Conservation (phyloP, 2,113 vertebrate species). For the Coptodon rendalli region DNA sequence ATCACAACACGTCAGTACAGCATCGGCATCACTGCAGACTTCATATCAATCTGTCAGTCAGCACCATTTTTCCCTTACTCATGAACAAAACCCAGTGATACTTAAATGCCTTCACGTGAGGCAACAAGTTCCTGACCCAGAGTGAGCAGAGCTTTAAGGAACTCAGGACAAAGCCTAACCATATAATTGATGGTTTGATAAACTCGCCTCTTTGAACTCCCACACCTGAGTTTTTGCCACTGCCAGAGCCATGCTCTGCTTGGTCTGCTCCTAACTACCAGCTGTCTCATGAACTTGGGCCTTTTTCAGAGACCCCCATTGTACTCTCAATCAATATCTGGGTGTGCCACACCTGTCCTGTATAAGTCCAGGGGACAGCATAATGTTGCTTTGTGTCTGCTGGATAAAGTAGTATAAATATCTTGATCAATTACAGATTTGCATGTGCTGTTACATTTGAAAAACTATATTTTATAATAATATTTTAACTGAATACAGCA, state of each 20-base stretch:
- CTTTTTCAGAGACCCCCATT: not conserved
- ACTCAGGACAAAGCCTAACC: not conserved
- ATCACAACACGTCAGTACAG: not conserved
- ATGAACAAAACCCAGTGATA: not conserved
- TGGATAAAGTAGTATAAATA: not conserved
- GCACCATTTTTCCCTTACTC: not conserved
- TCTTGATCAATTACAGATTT: not conserved
- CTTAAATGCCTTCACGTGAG: not conserved
- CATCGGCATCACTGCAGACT: rapidly evolving
- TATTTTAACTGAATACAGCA: not conserved
- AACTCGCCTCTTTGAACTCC: not conserved
- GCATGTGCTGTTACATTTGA: not conserved
- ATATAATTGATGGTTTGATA: not conserved
- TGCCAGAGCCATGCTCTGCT: not conserved
- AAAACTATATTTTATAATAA: not conserved
- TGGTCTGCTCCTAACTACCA: rapidly evolving
- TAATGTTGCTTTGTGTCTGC: rapidly evolving
- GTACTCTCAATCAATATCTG: not conserved
- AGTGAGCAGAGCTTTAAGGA: rapidly evolving
- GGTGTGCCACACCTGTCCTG: not conserved
- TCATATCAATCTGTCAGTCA: not conserved
- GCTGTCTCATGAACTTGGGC: not conserved
- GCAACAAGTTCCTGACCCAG: not conserved
- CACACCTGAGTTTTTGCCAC: not conserved
- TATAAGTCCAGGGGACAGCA: not conserved